phyloP scores from a whole-genome alignment of 2,797 vertebrate species.

The Chanos chanos region DNA sequence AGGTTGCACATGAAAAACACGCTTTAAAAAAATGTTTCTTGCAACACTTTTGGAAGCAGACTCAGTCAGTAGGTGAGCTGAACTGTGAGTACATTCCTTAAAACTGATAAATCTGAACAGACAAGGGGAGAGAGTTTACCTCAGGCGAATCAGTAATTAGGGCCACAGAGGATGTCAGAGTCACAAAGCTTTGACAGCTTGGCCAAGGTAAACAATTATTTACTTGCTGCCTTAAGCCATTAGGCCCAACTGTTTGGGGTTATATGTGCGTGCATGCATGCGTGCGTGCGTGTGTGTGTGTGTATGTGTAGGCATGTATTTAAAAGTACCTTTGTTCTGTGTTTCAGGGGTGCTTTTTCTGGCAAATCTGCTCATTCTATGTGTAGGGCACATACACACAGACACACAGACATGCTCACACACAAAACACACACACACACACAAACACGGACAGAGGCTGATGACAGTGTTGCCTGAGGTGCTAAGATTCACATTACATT shows the following conservation, averaged over 20 bases:
- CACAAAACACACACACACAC: not conserved
- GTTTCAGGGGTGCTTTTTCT: no score
- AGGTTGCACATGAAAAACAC: no score
- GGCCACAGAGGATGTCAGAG: not conserved
- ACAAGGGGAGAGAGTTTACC: not conserved
- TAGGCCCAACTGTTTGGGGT: not conserved
- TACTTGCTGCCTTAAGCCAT: not conserved
- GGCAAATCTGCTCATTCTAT: no score
- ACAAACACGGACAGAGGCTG: not conserved
- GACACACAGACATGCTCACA: not conserved
- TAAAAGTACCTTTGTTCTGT: no score
- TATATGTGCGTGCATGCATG: not conserved
- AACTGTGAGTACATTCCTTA: conserved; percentile 4
- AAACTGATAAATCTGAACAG: not conserved
- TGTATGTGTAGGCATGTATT: not conserved
- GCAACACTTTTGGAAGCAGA: no score
- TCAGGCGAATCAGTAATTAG: not conserved
- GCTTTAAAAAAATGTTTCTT: no score
- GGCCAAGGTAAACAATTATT: conserved; percentile 16
- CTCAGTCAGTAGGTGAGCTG: no score
- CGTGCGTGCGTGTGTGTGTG: not conserved
- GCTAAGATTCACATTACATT: not conserved
- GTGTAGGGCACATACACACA: no score
- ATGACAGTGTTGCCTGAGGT: conserved; percentile 13
- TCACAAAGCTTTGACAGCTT: not conserved